Evolutionary conservation across 2,888 invertebrate species (phyloP).

Genomic region (Yponomeuta evonymella): DNA sequence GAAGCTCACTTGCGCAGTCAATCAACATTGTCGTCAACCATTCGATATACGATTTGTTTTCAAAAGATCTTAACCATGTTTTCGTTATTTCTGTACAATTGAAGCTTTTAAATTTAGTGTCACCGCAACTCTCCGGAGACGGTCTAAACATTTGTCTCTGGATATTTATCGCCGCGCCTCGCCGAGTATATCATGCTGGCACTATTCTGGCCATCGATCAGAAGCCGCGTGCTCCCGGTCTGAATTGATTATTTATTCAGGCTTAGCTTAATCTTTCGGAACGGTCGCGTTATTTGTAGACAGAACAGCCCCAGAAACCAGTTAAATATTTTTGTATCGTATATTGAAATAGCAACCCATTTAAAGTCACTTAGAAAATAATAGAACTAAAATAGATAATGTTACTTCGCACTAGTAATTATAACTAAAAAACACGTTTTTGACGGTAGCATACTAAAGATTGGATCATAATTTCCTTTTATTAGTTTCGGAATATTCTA

Average conservation of each 20-base stretch:
- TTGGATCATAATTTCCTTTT: too few relatives aligned
- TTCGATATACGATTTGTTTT: conserved; percentile 74
- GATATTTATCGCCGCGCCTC: conserved; percentile 70
- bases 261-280: conserved; percentile 66
- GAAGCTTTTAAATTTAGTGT: conserved; percentile 76
- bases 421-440: too few relatives aligned
- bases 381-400: too few relatives aligned
- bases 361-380: not conserved
- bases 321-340: conserved; percentile 37
- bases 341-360: not conserved
- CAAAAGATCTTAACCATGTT: conserved; percentile 74
- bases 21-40: conserved; percentile 72
- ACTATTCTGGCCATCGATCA: conserved; percentile 73
- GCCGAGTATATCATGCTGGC: conserved; percentile 71
- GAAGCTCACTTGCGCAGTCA: conserved; percentile 73
- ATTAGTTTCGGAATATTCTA: too few relatives aligned
- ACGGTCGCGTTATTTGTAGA: conserved; percentile 64
- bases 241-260: conserved; percentile 73
- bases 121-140: conserved; percentile 72
- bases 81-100: conserved; percentile 75
- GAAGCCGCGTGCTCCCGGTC: conserved; percentile 58
- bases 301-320: conserved; percentile 52
- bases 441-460: too few relatives aligned
- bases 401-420: too few relatives aligned
- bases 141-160: conserved; percentile 72